Evolutionary conservation across 2,113 vertebrate genomes (phyloP).

Genomic region (Brachirus orientalis): DNA sequence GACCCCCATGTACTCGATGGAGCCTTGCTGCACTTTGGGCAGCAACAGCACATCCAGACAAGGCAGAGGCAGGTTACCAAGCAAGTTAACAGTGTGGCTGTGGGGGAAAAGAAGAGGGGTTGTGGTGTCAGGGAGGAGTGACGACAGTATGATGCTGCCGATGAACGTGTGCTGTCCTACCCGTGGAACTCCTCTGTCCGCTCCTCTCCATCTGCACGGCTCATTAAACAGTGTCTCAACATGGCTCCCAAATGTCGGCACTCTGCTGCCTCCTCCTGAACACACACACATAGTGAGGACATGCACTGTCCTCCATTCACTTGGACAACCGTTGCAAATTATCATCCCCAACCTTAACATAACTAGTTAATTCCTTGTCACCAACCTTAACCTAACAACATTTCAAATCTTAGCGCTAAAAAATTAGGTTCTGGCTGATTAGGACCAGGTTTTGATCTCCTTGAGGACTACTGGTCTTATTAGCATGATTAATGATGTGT

Average conservation of each 20-base stretch:
- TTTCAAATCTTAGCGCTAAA: no score
- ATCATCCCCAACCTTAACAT: no score
- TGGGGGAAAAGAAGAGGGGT: conserved; percentile 46
- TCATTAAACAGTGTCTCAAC: conserved; percentile 91
- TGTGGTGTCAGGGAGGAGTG: background rate
- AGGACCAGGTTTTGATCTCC: no score
- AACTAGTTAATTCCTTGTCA: no score
- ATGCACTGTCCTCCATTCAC: no score
- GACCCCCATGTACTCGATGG: conserved; percentile 90
- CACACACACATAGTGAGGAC: conserved; percentile 8
- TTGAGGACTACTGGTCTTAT: no score
- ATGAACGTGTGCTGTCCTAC: conserved; percentile 63
- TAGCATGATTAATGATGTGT: no score
- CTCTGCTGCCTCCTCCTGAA: conserved; percentile 88
- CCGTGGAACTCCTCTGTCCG: conserved; percentile 91
- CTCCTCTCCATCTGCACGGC: conserved; percentile 86
- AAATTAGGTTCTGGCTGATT: no score
- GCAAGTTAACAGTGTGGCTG: conserved; percentile 90
- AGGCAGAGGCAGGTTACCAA: conserved; percentile 90
- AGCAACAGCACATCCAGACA: conserved; percentile 90
- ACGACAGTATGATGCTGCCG: background rate
- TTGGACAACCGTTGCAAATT: no score
- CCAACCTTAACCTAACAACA: no score
- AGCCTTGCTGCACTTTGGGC: conserved; percentile 86
- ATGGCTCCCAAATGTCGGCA: conserved; percentile 89